A percentile compares a stretch with the other conserved stretches of the same genome.
phyloP scores from a whole-genome alignment of 53 echinoderm and acorn worm genomes.

The Mesocentrotus franciscanus region DNA sequence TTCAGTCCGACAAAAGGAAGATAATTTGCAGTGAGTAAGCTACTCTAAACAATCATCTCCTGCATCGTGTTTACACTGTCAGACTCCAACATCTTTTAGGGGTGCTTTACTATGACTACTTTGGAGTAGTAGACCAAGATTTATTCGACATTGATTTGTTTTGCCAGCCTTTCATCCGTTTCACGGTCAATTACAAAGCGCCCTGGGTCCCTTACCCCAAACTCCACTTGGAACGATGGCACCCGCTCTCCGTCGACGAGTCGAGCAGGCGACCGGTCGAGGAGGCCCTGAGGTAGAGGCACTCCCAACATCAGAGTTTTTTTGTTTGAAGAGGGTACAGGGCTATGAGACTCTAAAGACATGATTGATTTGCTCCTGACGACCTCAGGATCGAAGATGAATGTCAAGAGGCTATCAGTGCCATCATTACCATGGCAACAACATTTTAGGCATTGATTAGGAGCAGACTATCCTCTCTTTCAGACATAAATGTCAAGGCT shows the following conservation, averaged over 20 bases:
- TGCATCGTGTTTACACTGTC: constrained; percentile 18
- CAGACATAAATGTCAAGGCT: constrained; percentile 41
- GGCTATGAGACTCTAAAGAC: constrained; percentile 44
- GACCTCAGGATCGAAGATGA: constrained; percentile 58
- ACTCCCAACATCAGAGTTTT: constrained; percentile 11
- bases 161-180: constrained; percentile 65
- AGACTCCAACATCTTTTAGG: background rate
- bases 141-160: constrained; percentile 66
- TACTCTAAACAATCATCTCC: constrained; percentile 33
- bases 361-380: constrained; percentile 52
- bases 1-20: background rate
- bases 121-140: constrained; percentile 32
- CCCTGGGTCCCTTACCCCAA: constrained; percentile 14
- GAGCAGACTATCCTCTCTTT: constrained; percentile 18
- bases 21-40: constrained; percentile 41
- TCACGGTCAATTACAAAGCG: constrained; percentile 64
- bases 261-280: constrained; percentile 11
- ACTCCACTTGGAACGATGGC: constrained; percentile 24
- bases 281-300: constrained; percentile 39
- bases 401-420: constrained; percentile 54
- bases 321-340: constrained; percentile 18
- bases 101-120: constrained; percentile 2
- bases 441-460: constrained; percentile 50
- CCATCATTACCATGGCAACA: constrained; percentile 62
- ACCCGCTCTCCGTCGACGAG: background rate